Base-by-base conservation (phyloP, 2,113 vertebrate genomes). In the Corapipo altera region DNA sequence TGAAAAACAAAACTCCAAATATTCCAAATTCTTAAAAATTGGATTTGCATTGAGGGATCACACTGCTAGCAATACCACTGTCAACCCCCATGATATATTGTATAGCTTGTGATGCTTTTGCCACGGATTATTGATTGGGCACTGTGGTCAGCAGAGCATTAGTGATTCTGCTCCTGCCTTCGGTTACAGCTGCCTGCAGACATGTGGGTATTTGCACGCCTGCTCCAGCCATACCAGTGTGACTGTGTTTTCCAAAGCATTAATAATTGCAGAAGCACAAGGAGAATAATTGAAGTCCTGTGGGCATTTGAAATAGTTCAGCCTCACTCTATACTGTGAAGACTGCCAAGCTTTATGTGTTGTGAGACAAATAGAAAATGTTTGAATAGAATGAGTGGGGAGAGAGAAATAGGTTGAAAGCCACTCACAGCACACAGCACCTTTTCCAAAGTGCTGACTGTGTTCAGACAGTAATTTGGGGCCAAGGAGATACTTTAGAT, bases 121-220 rank as follows among this genome's bases (percentile, higher is more conserved):
- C 72, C 57, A 21, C n/a, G 52, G 80, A 59, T 94, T 95, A 73
- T 33, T 80, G 92, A 91, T 39, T 82, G 72, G 39, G 46, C 32
- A 70, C 52, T 11, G 7, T 0, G 3, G 85, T 67, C 70, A 78
- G 94, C 91, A 84, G 91, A 96, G 70, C 70, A 46, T 51, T 48
- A 23, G 28, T 77, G 79, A 95, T 94, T 85, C 76, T 84, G 76
- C 77, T 88, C 44, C 89, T 93, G 95, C 92, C 92, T 96, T 82
- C 3, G 20, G 54, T 59, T 82, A 66, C 86, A 92, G 94, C 95
- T 96, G 70, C 55, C 89, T 96, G 74, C 89, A 91, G 84, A 76
- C 52, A 52, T 0, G 9, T 2, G 14, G 84, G 55, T 54, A 18
- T 12, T 14, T 2, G 18, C 59, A 37, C 13, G 32, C 91, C 80